Conservation (phyloP, 2,797 vertebrate species). For the Thamnophis elegans region DNA sequence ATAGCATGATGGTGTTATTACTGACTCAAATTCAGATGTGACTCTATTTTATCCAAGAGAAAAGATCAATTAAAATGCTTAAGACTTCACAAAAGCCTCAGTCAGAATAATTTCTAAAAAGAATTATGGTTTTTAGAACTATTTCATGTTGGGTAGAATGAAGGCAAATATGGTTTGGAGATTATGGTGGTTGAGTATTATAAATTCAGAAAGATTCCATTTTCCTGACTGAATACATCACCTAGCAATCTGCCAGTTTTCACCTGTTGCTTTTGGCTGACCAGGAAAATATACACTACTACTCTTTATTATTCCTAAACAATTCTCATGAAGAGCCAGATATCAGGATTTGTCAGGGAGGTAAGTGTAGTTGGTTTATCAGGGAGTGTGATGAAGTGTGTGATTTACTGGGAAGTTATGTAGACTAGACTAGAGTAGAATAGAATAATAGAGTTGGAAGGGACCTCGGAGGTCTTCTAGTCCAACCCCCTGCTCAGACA, state of each 20-base stretch:
- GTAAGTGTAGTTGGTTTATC: background rate
- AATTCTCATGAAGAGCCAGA: background rate
- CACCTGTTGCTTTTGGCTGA: background rate
- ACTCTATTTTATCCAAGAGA: background rate
- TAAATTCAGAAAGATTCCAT: background rate
- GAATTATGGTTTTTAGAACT: conserved; percentile 23
- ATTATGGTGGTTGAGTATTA: background rate
- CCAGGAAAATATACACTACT: background rate
- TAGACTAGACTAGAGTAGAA: no score
- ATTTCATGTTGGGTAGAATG: background rate
- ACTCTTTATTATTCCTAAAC: background rate
- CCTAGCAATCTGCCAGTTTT: background rate
- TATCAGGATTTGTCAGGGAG: background rate
- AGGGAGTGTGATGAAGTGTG: background rate
- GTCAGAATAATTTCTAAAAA: background rate
- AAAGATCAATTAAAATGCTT: background rate
- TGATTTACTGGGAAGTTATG: background rate
- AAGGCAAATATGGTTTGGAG: background rate
- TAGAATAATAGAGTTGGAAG: no score
- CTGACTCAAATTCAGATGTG: background rate
- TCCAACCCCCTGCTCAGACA: no score
- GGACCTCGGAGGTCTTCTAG: no score
- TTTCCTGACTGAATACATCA: background rate
- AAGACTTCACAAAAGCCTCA: conserved; percentile 6
- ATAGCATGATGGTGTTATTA: background rate